These are phyloP conservation scores for Subacronicta megacephala DNA, from an alignment of 2,888 invertebrate genomes.

Conservation along the genomic window DNA sequence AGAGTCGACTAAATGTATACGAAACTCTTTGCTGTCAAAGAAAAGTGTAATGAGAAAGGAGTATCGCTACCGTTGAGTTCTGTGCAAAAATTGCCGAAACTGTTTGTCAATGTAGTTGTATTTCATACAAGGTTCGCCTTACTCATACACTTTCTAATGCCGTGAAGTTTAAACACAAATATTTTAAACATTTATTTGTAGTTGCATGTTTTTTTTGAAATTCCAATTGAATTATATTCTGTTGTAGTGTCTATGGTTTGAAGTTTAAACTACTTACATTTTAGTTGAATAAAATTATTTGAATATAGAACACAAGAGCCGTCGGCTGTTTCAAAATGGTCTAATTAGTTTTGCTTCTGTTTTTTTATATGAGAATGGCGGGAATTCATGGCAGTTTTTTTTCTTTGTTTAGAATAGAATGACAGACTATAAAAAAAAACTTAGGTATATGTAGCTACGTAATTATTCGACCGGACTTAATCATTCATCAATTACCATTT, in stretches of 20 bases:
- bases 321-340: not conserved
- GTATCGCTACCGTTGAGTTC: constrained; percentile 1
- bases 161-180: constrained; percentile 28
- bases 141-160: constrained; percentile 51
- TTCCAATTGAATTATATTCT: not conserved
- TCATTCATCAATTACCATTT: not conserved
- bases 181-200: constrained; percentile 24
- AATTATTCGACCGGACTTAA: not conserved
- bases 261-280: not conserved
- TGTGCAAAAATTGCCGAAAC: constrained; percentile 27
- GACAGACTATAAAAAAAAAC: too few species aligned
- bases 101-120: constrained; percentile 25
- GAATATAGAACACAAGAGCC: not conserved
- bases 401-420: too few species aligned
- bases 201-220: constrained; percentile 17
- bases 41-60: constrained; percentile 24
- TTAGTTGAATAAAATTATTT: constrained; percentile 3
- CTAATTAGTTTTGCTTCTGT: not conserved
- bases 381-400: not conserved
- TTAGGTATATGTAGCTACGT: too few species aligned
- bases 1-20: constrained; percentile 3
- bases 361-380: not conserved
- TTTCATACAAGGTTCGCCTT: constrained; percentile 36
- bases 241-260: not conserved
- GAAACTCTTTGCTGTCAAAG: constrained; percentile 27